A percentile compares a stretch with the other conserved stretches of the same genome.
phyloP scores from a whole-genome alignment of 1,140 invertebrate species.

The Philaenus spumarius region DNA sequence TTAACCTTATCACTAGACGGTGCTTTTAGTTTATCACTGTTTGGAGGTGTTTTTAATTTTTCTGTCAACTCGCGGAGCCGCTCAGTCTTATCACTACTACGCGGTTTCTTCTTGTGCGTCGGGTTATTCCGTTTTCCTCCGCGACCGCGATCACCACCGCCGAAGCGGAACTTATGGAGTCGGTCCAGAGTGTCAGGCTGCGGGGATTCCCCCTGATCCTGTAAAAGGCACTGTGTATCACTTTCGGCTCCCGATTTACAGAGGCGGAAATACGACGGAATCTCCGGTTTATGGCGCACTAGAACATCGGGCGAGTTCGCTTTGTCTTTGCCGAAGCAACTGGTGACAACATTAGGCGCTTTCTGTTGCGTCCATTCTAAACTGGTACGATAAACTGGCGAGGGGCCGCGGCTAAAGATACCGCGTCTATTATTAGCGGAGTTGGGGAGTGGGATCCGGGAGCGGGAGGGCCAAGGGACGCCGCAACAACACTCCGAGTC shows the following conservation, averaged over 20 bases:
- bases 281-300: too few relatives aligned
- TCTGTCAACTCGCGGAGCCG: conserved; percentile 68
- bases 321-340: conserved; percentile 22
- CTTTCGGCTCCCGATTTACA: background rate
- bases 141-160: conserved; percentile 48
- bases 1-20: background rate
- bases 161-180: conserved; percentile 66
- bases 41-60: conserved; percentile 51
- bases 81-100: conserved; percentile 55
- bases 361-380: conserved; percentile 24
- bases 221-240: background rate
- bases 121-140: conserved; percentile 31
- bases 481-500: conserved; percentile 41
- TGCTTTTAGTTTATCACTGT: background rate
- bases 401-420: conserved; percentile 9
- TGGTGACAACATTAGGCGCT: conserved; percentile 15
- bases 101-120: conserved; percentile 33
- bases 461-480: conserved; percentile 35
- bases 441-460: conserved; percentile 35
- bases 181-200: conserved; percentile 51
- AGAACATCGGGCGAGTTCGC: background rate
- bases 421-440: conserved; percentile 19
- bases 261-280: too few relatives aligned
- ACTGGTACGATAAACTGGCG: conserved; percentile 25
- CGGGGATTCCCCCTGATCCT: background rate